These are phyloP conservation scores for Microchrysa polita DNA, from an alignment of 2,888 invertebrate genomes.

Conservation along the genomic window DNA sequence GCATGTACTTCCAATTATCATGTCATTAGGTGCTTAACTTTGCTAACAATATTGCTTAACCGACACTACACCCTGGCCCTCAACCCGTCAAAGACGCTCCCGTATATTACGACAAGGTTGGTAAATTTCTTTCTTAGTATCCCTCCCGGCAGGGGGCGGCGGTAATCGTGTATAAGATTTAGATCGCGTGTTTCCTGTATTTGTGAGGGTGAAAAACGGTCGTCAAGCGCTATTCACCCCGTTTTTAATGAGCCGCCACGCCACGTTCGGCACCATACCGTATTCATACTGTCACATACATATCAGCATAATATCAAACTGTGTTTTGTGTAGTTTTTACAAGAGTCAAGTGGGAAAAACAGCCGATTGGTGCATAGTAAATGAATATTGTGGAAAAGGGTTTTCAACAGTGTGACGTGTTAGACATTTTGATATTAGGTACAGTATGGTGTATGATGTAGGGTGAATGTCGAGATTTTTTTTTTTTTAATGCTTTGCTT, in stretches of 20 bases:
- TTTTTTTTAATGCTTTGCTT: too few species aligned
- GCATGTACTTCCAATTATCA: conserved; percentile 33
- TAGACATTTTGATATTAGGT: neutral
- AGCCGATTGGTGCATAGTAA: conserved; percentile 5
- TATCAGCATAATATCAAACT: neutral
- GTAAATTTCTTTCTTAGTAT: neutral
- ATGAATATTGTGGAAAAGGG: conserved; percentile 24
- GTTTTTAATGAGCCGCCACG: conserved; percentile 29
- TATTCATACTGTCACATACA: too few species aligned
- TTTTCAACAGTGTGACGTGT: neutral
- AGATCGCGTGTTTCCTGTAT: conserved; percentile 17
- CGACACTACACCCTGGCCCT: neutral
- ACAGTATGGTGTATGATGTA: neutral
- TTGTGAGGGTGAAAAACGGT: conserved; percentile 15
- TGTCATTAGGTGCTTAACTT: conserved; percentile 44
- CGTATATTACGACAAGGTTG: neutral
- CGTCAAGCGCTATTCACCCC: neutral
- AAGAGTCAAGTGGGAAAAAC: neutral
- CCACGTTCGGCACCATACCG: too few species aligned
- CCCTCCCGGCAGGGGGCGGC: neutral
- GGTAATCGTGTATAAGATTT: conserved; percentile 3
- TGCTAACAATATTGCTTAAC: conserved; percentile 32
- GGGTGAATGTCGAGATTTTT: neutral
- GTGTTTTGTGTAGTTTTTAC: conserved; percentile 10
- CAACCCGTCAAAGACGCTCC: neutral